These are phyloP conservation scores for Halcyon badia DNA, from an alignment of 2,797 vertebrate genomes.

Conservation along the genomic window DNA sequence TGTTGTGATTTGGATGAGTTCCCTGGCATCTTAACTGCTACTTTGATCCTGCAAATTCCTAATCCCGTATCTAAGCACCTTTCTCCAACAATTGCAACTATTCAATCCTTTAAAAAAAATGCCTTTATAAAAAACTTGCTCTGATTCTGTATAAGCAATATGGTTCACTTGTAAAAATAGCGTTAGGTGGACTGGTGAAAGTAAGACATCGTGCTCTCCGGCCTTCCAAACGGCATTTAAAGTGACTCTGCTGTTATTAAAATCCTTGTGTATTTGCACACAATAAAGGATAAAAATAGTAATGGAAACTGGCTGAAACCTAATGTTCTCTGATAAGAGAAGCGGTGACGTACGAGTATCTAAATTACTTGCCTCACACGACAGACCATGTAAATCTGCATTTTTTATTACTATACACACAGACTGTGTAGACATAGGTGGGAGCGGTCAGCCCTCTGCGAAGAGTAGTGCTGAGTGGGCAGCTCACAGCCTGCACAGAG, in stretches of 20 bases:
- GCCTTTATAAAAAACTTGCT: neutral
- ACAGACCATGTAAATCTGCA: neutral
- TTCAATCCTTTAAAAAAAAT: constrained; percentile 43
- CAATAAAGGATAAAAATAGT: constrained; percentile 71
- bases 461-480: fast-evolving
- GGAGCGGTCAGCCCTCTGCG: neutral
- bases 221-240: constrained; percentile 5
- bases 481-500: neutral
- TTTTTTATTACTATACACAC: neutral
- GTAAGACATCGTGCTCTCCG: neutral
- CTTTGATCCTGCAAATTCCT: constrained; percentile 73
- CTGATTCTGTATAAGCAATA: neutral
- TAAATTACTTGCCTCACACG: neutral
- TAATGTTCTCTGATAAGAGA: constrained; percentile 57
- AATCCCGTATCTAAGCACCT: constrained; percentile 63
- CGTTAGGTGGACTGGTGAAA: neutral
- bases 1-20: constrained; percentile 65
- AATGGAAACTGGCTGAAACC: constrained; percentile 55
- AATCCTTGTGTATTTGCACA: constrained; percentile 40
- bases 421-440: fast-evolving
- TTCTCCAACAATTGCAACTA: constrained; percentile 42
- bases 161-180: neutral
- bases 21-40: constrained; percentile 62
- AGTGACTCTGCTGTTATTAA: constrained; percentile 13
- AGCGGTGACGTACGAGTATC: constrained; percentile 18